Base-by-base conservation (phyloP, 2,797 vertebrate species). In the Sebastes oblongus region DNA sequence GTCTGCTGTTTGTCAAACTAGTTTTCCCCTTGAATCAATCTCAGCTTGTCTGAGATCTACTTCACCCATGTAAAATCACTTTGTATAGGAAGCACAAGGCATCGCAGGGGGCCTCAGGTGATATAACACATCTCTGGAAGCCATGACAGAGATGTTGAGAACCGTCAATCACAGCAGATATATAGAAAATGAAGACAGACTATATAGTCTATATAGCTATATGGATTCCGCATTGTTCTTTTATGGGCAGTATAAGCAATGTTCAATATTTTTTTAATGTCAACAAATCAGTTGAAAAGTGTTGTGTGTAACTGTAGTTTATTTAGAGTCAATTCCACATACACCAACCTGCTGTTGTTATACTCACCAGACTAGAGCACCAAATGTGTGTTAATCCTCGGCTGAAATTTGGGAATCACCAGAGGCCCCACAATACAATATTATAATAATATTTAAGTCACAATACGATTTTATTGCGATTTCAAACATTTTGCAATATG, bases 11-110 rank as follows among this genome's bases (percentile, higher is more conserved):
- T 59, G 85, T 72, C 76, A 75, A 73, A 77, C 22, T 54, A 24
- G 50, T 75, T 86, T 87, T 80, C 56, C 46, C n/a, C 54, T 20
- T 8, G 55, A 84, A 86, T 89, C 56, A 82, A 27, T 85, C 75
- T 77, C 36, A 29, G 42, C 39, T 75, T 14, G 30, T 81, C 56
- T 25, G n/a, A 66, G 65, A 65, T 72, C 65, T 56, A 27, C 42
- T 82, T 62, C 86, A 50, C 24, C n/a, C 10, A 3, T 72, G 54
- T 58, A 60, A 62, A 64, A 68, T 76, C 68, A 61, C 56, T 74
- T 62, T 27, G 24, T 36, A 59, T 18, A 20, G 55, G 30, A 82
- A 34, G 34, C 59, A 18, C 20, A n/a, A 25, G 20, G 27, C 59
- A 61, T 56, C 25, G 18, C 70, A 66, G 25, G 30, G 34, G 83